Evolutionary conservation across 2,888 invertebrate species (phyloP), one percentile per base, ranked within the genome.

Genomic region (Fragum fragum): DNA sequence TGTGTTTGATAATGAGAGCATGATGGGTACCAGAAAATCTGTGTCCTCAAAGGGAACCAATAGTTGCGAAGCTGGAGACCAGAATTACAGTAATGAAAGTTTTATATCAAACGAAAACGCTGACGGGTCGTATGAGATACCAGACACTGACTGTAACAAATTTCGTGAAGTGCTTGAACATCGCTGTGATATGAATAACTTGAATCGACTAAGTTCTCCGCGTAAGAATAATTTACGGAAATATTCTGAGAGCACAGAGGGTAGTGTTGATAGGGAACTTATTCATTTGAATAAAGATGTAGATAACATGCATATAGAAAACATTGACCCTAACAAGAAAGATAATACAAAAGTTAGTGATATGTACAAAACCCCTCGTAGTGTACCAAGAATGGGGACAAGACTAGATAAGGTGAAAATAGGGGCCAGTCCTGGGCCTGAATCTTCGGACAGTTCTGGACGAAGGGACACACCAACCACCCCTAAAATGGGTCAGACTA

Each of bases 251-350:
- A 91, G 91, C 78, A 93, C 92, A 72, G 93, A 93, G 47, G 91
- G 92, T 75, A 91, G 91, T 79, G 88, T 96, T 36, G 96, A 95
- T 88, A 93, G 95, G 69, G 96, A 96, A 92, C 95, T 96, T 81
- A 95, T 95, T 29, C 94, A 95, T 87, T 93, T 96, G 69, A 95
- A 96, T 88, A 94, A 95, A 82, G 95, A 96, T 88, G 96, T 96
- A 95, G 95, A 96, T 89, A 95, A 95, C 78, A 96, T 96, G 81
- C 95, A 96, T 83, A 89, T 96, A 79, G 95, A 96, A 83, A 92
- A 92, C 70, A 81, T 90, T 61, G 89, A 90, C 14, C 89, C 90
- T 14, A 76, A 70, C 42, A 87, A 86, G 71, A 85, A 81, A 73
- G 80, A 80, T 36, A 70, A 39, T 52, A 42, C 68, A 81, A 94